These are phyloP conservation scores for Eclectus roratus DNA, from an alignment of 2,113 vertebrate species.

Conservation along the genomic window DNA sequence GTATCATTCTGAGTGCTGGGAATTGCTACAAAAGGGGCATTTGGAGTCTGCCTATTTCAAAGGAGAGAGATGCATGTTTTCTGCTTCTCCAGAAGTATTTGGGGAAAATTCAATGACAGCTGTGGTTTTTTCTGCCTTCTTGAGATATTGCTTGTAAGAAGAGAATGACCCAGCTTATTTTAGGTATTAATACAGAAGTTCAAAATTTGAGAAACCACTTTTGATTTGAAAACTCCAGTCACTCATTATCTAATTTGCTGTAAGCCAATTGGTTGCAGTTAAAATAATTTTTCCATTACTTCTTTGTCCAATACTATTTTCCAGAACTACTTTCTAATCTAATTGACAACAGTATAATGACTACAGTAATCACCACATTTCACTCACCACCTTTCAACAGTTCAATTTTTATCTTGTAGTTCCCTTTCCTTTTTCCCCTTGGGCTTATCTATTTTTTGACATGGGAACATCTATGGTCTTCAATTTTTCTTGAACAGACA, in stretches of 20 bases:
- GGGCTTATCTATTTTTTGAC: conserved; percentile 40
- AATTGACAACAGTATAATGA: conserved; percentile 43
- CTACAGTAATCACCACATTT: conserved; percentile 23
- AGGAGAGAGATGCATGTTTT: neutral
- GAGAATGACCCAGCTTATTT: neutral
- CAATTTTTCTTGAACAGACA: conserved; percentile 26
- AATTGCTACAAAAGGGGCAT: neutral
- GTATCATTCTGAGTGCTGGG: neutral
- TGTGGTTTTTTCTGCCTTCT: neutral
- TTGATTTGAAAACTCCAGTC: neutral
- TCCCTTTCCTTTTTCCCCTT: conserved; percentile 14
- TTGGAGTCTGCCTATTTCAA: neutral
- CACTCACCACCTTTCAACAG: neutral
- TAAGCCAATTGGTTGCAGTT: neutral
- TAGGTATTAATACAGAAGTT: neutral
- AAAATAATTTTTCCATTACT: conserved; percentile 39
- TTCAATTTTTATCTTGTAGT: neutral
- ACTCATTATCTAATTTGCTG: conserved; percentile 4
- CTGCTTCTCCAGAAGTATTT: neutral
- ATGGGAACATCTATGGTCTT: neutral
- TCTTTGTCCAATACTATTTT: neutral
- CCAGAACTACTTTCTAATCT: conserved; percentile 29
- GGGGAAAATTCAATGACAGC: neutral
- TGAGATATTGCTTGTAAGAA: neutral
- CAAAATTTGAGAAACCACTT: neutral